phyloP scores from a whole-genome alignment of 1,140 invertebrate species.

The Drosophila grimshawi region DNA sequence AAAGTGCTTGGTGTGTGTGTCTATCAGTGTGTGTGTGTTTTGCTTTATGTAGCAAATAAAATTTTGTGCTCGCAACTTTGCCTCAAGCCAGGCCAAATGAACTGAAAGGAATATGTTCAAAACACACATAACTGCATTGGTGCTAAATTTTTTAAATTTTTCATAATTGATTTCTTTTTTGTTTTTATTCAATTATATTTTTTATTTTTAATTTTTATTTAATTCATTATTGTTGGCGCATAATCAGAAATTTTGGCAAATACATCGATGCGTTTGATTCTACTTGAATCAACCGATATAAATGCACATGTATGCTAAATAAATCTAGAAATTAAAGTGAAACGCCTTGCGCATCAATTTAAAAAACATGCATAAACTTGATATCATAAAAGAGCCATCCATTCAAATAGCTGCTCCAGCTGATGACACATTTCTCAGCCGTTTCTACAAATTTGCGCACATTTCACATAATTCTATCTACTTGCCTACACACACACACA shows the following conservation, averaged over 20 bases:
- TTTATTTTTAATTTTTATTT: too few species aligned
- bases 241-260: too few species aligned
- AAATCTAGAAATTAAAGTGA: constrained; percentile 20
- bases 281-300: too few species aligned
- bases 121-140: too few species aligned
- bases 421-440: constrained; percentile 43
- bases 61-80: constrained; percentile 35
- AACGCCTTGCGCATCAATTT: background rate
- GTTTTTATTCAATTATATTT: too few species aligned
- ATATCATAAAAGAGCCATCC: constrained; percentile 47
- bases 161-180: too few species aligned
- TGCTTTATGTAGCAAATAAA: constrained; percentile 44
- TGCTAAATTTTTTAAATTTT: too few species aligned
- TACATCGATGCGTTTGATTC: too few species aligned
- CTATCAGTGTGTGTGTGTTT: background rate
- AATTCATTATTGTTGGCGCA: too few species aligned
- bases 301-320: background rate
- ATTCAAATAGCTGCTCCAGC: constrained; percentile 23
- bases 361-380: constrained; percentile 18
- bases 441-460: constrained; percentile 51
- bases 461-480: constrained; percentile 53
- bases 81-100: background rate
- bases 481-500: background rate
- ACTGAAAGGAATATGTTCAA: background rate
- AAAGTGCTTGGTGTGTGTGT: background rate